Evolutionary conservation across 2,113 vertebrate genomes (phyloP).

Genomic region (Eleginops maclovinus): DNA sequence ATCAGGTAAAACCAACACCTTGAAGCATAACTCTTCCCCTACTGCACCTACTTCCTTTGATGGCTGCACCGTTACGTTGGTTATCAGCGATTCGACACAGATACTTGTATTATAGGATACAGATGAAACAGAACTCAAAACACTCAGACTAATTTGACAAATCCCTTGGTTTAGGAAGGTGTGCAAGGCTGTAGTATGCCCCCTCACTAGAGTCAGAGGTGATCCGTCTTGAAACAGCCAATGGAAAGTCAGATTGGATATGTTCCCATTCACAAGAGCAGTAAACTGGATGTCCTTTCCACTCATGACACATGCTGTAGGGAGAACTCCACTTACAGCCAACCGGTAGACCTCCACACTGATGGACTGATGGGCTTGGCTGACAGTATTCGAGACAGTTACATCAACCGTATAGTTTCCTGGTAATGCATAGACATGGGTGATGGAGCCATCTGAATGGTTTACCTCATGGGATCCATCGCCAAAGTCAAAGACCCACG

Average conservation of each 20-base stretch:
- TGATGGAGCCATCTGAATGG: slow-evolving; percentile 55
- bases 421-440: slow-evolving; percentile 74
- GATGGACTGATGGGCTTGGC: slow-evolving; percentile 59
- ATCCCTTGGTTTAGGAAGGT: slow-evolving; percentile 69
- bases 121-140: slow-evolving; percentile 61
- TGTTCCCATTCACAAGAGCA: slow-evolving; percentile 70
- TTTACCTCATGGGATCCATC: slow-evolving; percentile 74
- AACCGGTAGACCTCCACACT: slow-evolving; percentile 73
- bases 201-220: slow-evolving; percentile 48
- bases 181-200: slow-evolving; percentile 69
- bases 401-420: slow-evolving; percentile 79
- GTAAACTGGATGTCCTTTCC: slow-evolving; percentile 56
- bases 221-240: slow-evolving; percentile 84
- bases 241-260: slow-evolving; percentile 68
- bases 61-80: slow-evolving; percentile 53
- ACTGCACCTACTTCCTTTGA: slow-evolving; percentile 57
- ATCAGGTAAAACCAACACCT: slow-evolving; percentile 64
- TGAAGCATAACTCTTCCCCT: slow-evolving; percentile 73
- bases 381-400: slow-evolving; percentile 75
- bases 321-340: slow-evolving; percentile 70
- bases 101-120: slow-evolving; percentile 58
- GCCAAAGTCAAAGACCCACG: slow-evolving; percentile 84
- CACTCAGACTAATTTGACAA: slow-evolving; percentile 72
- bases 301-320: slow-evolving; percentile 68
- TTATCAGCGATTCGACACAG: slow-evolving; percentile 76